These are phyloP conservation scores for Sesamia nonagrioides DNA, from an alignment of 1,140 invertebrate genomes.

Conservation along the genomic window DNA sequence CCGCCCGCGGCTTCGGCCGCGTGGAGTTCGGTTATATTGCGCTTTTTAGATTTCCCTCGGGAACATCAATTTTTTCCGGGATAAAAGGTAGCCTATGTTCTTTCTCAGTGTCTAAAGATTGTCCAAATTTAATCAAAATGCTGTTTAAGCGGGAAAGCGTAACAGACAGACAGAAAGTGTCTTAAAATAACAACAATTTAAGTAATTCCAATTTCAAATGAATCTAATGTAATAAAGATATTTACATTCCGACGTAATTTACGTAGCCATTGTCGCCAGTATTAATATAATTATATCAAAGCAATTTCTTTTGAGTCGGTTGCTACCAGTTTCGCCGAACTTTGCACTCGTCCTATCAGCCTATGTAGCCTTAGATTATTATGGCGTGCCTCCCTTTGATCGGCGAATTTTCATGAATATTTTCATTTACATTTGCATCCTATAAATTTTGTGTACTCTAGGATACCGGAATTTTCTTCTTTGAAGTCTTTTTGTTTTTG, in stretches of 20 bases:
- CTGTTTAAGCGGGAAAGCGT: no score
- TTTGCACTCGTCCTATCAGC: constrained; percentile 33
- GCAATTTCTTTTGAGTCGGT: background rate
- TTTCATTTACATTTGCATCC: constrained; percentile 51
- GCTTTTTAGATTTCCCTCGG: no score
- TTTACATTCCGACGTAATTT: background rate
- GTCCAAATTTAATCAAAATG: no score
- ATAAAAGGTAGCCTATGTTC: no score
- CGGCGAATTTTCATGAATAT: constrained; percentile 52
- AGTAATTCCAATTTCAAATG: background rate
- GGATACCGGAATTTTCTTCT: constrained; percentile 35
- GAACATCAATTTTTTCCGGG: no score
- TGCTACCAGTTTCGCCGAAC: background rate
- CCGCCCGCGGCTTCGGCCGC: no score
- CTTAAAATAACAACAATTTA: background rate
- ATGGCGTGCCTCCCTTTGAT: constrained; percentile 27
- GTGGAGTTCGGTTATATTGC: no score
- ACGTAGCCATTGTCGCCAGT: background rate
- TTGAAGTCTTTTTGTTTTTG: constrained; percentile 11
- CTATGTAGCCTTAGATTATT: background rate
- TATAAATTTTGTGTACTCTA: constrained; percentile 41
- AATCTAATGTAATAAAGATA: constrained; percentile 16
- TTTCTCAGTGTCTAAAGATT: no score
- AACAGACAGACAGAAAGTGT: no score
- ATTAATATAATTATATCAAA: constrained; percentile 9